Percentiles rank a stretch among this genome's conserved stretches.
phyloP scores from a whole-genome alignment of 2,888 invertebrate species.

The Drosophila colorata region DNA sequence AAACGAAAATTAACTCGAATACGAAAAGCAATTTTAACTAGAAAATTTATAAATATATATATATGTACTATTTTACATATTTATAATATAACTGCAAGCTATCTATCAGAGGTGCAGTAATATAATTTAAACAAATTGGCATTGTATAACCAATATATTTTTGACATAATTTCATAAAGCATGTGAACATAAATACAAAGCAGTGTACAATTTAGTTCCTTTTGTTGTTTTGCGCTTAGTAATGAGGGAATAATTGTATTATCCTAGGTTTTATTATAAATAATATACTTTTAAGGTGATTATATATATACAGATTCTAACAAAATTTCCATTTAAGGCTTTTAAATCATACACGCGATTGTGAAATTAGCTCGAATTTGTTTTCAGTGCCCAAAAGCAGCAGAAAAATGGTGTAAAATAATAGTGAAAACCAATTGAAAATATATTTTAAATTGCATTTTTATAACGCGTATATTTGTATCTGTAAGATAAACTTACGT shows the following conservation, averaged over 20 bases:
- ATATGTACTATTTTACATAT: conserved; percentile 35
- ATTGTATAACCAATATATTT: conserved; percentile 48
- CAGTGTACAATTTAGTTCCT: conserved; percentile 50
- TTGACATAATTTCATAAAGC: conserved; percentile 38
- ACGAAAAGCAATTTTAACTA: conserved; percentile 67
- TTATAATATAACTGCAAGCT: conserved; percentile 24
- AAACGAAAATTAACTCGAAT: conserved; percentile 66
- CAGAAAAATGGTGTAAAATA: conserved; percentile 38
- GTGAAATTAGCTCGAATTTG: conserved; percentile 66
- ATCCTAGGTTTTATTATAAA: conserved; percentile 22
- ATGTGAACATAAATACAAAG: conserved; percentile 26
- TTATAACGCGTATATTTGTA: conserved; percentile 64
- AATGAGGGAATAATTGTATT: conserved; percentile 29
- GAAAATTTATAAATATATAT: conserved; percentile 49
- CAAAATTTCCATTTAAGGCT: conserved; percentile 46
- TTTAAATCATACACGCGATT: conserved; percentile 45
- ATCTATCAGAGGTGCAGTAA: conserved; percentile 14
- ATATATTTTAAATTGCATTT: conserved; percentile 70
- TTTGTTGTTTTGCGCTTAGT: conserved; percentile 40
- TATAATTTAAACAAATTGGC: conserved; percentile 31
- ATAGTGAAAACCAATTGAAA: conserved; percentile 39
- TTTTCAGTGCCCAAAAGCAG: conserved; percentile 56
- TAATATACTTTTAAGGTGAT: conserved; percentile 25
- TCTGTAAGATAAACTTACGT: conserved; percentile 42
- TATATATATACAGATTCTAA: conserved; percentile 11